A percentile compares a stretch with the other conserved stretches of the same genome.
These are phyloP conservation scores for Lasioglossum figueresi DNA, from an alignment of 2,888 invertebrate species.

Conservation along the genomic window DNA sequence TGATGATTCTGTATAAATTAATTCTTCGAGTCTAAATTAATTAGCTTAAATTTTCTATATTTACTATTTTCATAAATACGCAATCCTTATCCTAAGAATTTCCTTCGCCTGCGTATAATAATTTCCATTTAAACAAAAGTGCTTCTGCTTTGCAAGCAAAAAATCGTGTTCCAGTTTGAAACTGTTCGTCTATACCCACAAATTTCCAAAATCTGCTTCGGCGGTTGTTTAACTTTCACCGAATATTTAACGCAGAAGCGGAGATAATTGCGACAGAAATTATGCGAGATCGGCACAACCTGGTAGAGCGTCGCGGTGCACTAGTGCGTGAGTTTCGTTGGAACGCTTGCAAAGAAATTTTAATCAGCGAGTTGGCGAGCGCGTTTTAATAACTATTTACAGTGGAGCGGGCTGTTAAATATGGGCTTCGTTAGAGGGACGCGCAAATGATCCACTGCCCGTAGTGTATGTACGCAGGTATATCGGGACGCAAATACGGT, in stretches of 20 bases:
- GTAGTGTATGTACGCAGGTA: neutral
- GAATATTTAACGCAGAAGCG: neutral
- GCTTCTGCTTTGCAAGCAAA: too few relatives aligned
- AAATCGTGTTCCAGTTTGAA: too few relatives aligned
- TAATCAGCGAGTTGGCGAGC: neutral
- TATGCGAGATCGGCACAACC: neutral
- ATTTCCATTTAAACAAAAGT: too few relatives aligned
- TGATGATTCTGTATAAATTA: too few relatives aligned
- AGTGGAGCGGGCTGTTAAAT: neutral
- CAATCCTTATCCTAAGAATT: too few relatives aligned
- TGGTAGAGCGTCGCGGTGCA: neutral
- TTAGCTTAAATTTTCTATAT: too few relatives aligned
- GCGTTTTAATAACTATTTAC: conserved; percentile 18
- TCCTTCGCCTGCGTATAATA: too few relatives aligned
- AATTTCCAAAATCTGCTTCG: neutral
- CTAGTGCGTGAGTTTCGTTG: neutral
- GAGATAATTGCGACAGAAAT: neutral
- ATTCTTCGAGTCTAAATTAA: too few relatives aligned
- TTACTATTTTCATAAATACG: too few relatives aligned
- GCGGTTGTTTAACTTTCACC: neutral
- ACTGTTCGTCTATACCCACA: too few relatives aligned
- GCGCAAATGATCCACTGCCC: neutral
- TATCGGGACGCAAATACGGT: conserved; percentile 11
- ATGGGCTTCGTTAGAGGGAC: neutral
- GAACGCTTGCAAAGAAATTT: neutral